A percentile compares a stretch with the other conserved stretches of the same genome.
Evolutionary conservation across 2,113 vertebrate genomes (phyloP).

Genomic region (Catharus bicknelli): DNA sequence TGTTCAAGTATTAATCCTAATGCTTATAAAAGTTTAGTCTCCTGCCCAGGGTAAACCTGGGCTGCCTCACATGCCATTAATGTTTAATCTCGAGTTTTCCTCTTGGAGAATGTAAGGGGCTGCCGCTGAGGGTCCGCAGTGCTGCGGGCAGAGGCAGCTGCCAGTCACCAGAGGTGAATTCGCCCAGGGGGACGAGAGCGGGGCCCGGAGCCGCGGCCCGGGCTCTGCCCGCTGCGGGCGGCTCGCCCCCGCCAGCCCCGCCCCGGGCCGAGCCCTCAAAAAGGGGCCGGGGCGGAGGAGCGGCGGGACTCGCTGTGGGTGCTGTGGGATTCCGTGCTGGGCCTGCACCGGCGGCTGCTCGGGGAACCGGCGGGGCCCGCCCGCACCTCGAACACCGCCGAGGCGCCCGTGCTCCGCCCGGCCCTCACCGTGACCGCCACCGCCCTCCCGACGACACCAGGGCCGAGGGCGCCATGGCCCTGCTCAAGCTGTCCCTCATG

Average conservation of each 20-base stretch:
- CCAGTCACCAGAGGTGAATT: rapidly evolving
- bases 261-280: not conserved
- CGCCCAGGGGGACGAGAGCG: rapidly evolving
- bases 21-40: not conserved
- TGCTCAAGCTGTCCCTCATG: slow-evolving; percentile 84
- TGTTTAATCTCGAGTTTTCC: not conserved
- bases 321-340: rapidly evolving
- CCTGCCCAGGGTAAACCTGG: not conserved
- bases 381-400: not conserved
- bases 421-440: not conserved
- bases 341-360: not conserved
- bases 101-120: not conserved
- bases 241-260: not conserved
- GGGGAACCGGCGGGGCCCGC: not conserved
- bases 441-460: not conserved
- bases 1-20: not conserved
- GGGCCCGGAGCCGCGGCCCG: not conserved
- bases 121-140: not conserved
- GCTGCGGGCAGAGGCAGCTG: not conserved
- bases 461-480: slow-evolving; percentile 72
- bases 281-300: not conserved
- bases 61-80: not conserved
- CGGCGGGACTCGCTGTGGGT: rapidly evolving
- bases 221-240: not conserved
- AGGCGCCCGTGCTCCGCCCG: too few relatives aligned